Evolutionary conservation across 2,888 invertebrate species (phyloP).

Genomic region (Panopea generosa): DNA sequence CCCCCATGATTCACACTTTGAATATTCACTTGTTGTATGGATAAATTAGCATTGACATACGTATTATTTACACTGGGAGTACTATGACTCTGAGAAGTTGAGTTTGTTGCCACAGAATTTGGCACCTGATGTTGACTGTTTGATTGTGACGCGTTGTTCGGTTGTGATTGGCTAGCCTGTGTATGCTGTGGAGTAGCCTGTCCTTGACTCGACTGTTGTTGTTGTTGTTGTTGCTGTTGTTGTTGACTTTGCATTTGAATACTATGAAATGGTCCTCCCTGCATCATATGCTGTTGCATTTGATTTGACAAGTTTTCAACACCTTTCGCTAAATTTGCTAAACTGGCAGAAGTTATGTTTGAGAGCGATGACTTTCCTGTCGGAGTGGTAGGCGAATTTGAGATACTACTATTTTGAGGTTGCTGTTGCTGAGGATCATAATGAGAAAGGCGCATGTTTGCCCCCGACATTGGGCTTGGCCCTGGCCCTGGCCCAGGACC

Average conservation of each 20-base stretch:
- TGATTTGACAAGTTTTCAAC: slow-evolving; percentile 84
- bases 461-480: slow-evolving; percentile 76
- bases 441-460: slow-evolving; percentile 80
- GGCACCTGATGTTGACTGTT: slow-evolving; percentile 39
- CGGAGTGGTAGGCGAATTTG: slow-evolving; percentile 72
- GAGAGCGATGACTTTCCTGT: slow-evolving; percentile 78
- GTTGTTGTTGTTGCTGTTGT: slow-evolving; percentile 52
- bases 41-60: slow-evolving; percentile 86
- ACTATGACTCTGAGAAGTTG: slow-evolving; percentile 66
- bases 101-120: slow-evolving; percentile 38
- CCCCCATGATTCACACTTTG: slow-evolving; percentile 83
- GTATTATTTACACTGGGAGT: slow-evolving; percentile 86
- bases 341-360: slow-evolving; percentile 84
- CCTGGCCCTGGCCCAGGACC: slow-evolving; percentile 77
- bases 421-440: slow-evolving; percentile 76
- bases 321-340: slow-evolving; percentile 85
- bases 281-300: slow-evolving; percentile 85
- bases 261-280: slow-evolving; percentile 85
- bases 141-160: slow-evolving; percentile 45
- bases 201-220: slow-evolving; percentile 7
- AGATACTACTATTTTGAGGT: slow-evolving; percentile 64
- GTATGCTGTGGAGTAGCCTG: slow-evolving; percentile 34
- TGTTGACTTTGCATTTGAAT: slow-evolving; percentile 84
- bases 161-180: slow-evolving; percentile 9
- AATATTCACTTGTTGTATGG: slow-evolving; percentile 86